Base-by-base conservation (phyloP, 2,797 vertebrate species). In the Hirundo rustica region DNA sequence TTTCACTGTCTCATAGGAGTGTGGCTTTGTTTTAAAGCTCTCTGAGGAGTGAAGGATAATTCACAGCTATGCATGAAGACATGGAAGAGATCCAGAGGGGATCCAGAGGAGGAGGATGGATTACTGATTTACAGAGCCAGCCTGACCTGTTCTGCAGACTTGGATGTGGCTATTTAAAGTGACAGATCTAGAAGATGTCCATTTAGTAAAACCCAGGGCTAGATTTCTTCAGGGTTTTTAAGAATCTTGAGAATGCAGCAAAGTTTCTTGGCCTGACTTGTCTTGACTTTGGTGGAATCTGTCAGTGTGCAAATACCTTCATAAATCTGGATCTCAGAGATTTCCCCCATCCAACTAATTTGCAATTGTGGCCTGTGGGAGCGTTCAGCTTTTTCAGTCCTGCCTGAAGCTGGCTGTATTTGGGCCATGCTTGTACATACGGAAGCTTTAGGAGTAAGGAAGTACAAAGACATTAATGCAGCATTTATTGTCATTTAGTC, bases 71-170 rank as follows among this genome's bases (percentile, higher is more conserved):
- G 14, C 2, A 1, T 64, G 83, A 82, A 87, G 86, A 88, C 44
- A 54, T 92, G 90, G 84, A 95, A 82, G 86, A 87, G 44, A 65
- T 93, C 78, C 57, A 58, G 57, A 58, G 16, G 55, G 55, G 22
- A 58, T 58, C 55, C 55, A 36, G 57, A 58, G 44, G 22, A 87
- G n/a, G 23, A 88, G 22, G 36, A 62, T 60, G 61, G 88, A 47
- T 94, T 95, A 95, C 86, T 93, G 66, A 95, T 93, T 95, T 89
- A 93, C 74, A 94, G 72, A 93, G 76, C 85, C 65, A 38, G 88
- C 87, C 78, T 85, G 58, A 95, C 92, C 80, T 89, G 95, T 95
- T 94, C 60, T 1, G 5, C 75, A 76, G 36, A 54, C 44, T 61
- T 53, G 57, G 21, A 67, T 54, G 22, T 55, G 48, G 27, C 68